Evolutionary conservation across 2,797 vertebrate genomes (phyloP), one percentile per base, ranked within the genome.

Genomic region (Octomys mimax): DNA sequence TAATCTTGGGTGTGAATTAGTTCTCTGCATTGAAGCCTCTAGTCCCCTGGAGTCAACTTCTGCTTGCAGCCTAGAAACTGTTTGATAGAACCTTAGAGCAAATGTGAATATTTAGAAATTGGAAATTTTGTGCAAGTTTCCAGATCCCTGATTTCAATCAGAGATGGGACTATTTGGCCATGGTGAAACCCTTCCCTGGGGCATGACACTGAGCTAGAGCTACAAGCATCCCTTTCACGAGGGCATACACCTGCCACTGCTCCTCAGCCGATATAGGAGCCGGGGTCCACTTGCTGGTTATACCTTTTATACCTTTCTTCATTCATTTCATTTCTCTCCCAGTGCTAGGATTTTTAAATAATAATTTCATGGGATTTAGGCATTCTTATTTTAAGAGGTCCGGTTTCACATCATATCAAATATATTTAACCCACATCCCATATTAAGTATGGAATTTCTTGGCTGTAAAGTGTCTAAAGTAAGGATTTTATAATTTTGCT

Each of bases 371-470:
- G 57, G 22, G 73, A 31, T 94, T 54, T 78, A 84, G 31, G 52
- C 42, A 46, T 91, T 93, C 87, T 93, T 95, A 83, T 46, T 75
- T 92, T 95, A 84, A 88, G 70, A 95, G 71, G 36, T 88, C 73
- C 21, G 26, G 19, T 86, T 96, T 78, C n/a, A 68, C 28, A 83
- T 95, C 26, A 19, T 54, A 57, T 36, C 46, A 77, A 96, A 64
- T 59, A 24, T 94, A 77, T 92, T 93, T 93, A 89, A 87, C 24
- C 66, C 70, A 83, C 14, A 46, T 36, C n/a, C 13, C 80, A 89
- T 52, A 88, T 93, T 89, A 92, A 95, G 89, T 84, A 79, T 83
- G 93, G 71, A 91, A 84, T 87, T 70, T 92, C 71, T 26, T 36
- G 11, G 28, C 5, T 54, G 24, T 92, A 83, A 87, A 95, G 18